Conservation (phyloP, 1,140 invertebrate genomes). For the Paralvinella palmiformis region DNA sequence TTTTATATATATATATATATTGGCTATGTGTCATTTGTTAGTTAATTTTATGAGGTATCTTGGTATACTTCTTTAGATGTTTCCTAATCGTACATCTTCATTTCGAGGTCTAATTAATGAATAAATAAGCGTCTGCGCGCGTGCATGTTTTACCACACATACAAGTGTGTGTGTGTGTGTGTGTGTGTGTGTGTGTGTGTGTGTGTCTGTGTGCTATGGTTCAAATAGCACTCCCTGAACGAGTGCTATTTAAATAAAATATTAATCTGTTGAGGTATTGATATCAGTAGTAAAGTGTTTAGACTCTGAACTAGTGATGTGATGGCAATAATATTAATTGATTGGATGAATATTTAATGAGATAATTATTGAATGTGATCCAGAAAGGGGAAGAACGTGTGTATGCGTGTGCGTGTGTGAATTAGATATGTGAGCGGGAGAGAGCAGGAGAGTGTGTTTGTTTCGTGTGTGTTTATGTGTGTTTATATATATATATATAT, state of each 20-base stretch:
- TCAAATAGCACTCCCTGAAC: not conserved
- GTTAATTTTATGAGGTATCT: too few species aligned
- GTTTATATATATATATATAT: slow-evolving; percentile 11
- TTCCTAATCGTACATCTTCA: too few species aligned
- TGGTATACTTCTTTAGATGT: too few species aligned
- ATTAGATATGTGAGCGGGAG: not conserved
- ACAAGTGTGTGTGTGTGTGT: slow-evolving; percentile 2
- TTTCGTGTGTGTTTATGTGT: too few species aligned
- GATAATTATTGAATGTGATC: not conserved
- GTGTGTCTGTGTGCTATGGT: slow-evolving; percentile 7
- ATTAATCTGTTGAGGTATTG: not conserved
- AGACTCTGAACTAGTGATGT: not conserved
- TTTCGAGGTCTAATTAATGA: not conserved
- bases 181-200: slow-evolving; percentile 5
- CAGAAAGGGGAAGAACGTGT: not conserved
- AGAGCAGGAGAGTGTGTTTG: too few species aligned
- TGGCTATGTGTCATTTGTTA: too few species aligned
- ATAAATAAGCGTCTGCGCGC: not conserved
- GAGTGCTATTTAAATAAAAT: not conserved
- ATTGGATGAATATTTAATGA: not conserved
- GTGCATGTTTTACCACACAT: not conserved
- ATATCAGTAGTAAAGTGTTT: not conserved
- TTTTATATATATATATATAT: too few species aligned
- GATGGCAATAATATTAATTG: not conserved
- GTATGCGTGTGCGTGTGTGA: not conserved